Evolutionary conservation across 2,888 invertebrate species (phyloP), one percentile per base, ranked within the genome.

Genomic region (Aplocera efformata): DNA sequence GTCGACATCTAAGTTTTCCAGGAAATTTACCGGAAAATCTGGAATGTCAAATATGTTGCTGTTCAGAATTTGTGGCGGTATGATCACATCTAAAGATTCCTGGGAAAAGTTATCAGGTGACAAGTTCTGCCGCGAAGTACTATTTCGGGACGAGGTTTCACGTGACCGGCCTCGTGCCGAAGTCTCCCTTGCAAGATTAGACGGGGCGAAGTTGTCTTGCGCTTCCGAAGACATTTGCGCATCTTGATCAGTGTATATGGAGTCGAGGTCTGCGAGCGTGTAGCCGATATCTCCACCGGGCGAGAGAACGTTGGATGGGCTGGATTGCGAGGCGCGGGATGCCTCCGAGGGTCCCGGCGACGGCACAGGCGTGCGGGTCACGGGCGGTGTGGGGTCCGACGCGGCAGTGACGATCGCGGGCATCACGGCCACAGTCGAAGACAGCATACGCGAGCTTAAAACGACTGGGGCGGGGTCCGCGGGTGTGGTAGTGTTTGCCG

Each of bases 251-350:
- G 53, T 67, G 43, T 72, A 80, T 27, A 79, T 73, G 32, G 72
- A 58, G 56, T 83, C 74, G 42, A 83, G 51, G 44, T 81, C 78
- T 3, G 61, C 70, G 32, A 79, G 50, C 1, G 78, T 63, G 45
- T 65, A 81, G 20, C 72, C 72, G 72, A 72, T 65, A 30, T 71
- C 66, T 10, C 64, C 59, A 39, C 66, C 63, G 25, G 71, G 68
- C 13, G 72, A 46, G 42, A 79, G 56, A 34, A 75, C 66, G 46
- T 72, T 73, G 39, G 79, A 78, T 45, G 81, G 79, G 94, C 76
- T 96, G 93, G 96, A 92, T 93, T 88, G 95, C 92, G 68, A 95
- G 93, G 94, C 94, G 93, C 80, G 95, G 1, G 46, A 25, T 5
- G 41, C 31, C 20, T 44, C 48, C 10, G 35, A 30, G 1, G 23